Evolutionary conservation across 2,113 vertebrate genomes (phyloP), one percentile per base, ranked within the genome.

Genomic region (Ranitomeya imitator): DNA sequence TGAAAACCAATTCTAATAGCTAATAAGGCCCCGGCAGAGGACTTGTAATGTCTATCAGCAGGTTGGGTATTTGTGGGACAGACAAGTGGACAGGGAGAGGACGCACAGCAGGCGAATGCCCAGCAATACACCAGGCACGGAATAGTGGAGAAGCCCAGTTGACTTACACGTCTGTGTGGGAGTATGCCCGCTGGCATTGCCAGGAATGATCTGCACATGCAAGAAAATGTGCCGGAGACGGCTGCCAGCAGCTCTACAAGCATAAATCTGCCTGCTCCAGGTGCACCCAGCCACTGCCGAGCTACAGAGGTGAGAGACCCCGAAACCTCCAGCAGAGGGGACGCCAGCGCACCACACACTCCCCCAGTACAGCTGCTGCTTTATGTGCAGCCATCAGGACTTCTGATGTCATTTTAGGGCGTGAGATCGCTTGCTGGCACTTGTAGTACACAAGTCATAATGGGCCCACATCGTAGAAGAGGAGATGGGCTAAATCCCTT

Each of bases 211-310:
- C 51, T 77, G 57, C n/a, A 59, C 45, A 54, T 57, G 61, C 31
- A 21, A 57, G 26, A 77, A 78, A 61, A 59, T 65, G 74, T 26
- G 85, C 69, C 16, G 55, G 57, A 52, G 74, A 77, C 59, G 73
- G 16, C 37, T 26, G 85, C 74, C 85, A 86, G 76, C 59, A 65
- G 61, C 77, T 54, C 12, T 7, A 55, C 73, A 31, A 12, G 19
- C 61, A 78, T 55, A 55, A 54, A 86, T 86, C 85, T 31, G 61
- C 52, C 85, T 79, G n/a, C 6, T 55, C 76, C 85, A 55, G 85
- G 85, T 78, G 85, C 19, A 67, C 12, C 60, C 21, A 15, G 18
- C 21, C 37, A 18, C 31, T 31, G 60, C 73, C 23, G 19, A 9
- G 74, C 77, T 19, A 45, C 71, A 85, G 65, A 63, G 61, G 21